These are phyloP conservation scores for Lithosia quadra DNA, from an alignment of 2,888 invertebrate species.

Conservation along the genomic window DNA sequence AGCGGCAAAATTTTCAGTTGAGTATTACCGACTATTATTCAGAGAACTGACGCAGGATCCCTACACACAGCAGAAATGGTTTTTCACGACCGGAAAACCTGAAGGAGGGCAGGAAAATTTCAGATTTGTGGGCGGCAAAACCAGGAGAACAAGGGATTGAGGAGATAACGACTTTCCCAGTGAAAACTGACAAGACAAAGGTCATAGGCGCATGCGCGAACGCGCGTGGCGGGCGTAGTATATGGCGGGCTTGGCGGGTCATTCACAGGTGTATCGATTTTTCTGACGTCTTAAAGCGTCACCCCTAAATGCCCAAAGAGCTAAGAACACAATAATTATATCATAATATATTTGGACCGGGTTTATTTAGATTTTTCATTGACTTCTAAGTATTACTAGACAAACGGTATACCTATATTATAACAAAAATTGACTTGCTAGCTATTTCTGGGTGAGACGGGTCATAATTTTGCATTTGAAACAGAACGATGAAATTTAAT, in stretches of 20 bases:
- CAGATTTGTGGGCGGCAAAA: constrained; percentile 83
- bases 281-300: neutral
- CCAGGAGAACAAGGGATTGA: constrained; percentile 66
- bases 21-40: constrained; percentile 16
- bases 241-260: too few relatives aligned
- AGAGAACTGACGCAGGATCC: constrained; percentile 18
- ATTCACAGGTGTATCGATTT: constrained; percentile 14
- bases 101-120: constrained; percentile 83
- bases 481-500: too few relatives aligned
- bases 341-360: neutral
- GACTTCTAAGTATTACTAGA: too few relatives aligned
- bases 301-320: constrained; percentile 7
- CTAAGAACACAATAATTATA: constrained; percentile 8
- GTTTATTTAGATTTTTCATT: neutral
- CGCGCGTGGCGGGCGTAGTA: neutral
- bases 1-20: constrained; percentile 20
- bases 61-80: constrained; percentile 66
- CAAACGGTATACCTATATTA: too few relatives aligned
- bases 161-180: constrained; percentile 37
- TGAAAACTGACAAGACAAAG: neutral
- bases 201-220: constrained; percentile 16
- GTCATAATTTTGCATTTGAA: too few relatives aligned
- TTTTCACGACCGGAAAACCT: constrained; percentile 72
- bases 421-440: too few relatives aligned
- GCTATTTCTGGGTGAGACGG: too few relatives aligned